A percentile compares a stretch with the other conserved stretches of the same genome.
These are phyloP conservation scores for Rostratula benghalensis DNA, from an alignment of 2,113 vertebrate genomes.

Conservation along the genomic window DNA sequence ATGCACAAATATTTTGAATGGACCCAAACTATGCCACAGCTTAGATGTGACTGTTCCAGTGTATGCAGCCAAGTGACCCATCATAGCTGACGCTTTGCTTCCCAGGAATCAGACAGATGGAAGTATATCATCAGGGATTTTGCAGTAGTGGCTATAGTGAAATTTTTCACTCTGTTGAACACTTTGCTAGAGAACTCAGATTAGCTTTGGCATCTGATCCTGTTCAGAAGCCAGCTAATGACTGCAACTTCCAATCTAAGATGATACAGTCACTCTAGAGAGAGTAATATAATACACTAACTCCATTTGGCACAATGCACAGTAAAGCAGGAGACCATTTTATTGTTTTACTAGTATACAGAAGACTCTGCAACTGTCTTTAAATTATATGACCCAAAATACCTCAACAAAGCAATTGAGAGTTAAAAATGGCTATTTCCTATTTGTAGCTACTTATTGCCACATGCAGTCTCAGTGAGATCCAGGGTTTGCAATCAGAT, in stretches of 20 bases:
- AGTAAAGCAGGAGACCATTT: constrained; percentile 43
- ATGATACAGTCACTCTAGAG: constrained; percentile 31
- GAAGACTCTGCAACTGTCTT: not conserved
- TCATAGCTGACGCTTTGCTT: not conserved
- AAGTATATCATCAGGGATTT: constrained; percentile 20
- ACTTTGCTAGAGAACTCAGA: constrained; percentile 45
- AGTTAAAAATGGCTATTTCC: not conserved
- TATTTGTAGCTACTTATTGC: not conserved
- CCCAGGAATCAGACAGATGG: constrained; percentile 55
- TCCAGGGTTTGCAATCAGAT: not conserved
- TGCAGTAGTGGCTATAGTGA: constrained; percentile 8
- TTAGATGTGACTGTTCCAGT: not conserved
- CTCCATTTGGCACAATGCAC: constrained; percentile 11
- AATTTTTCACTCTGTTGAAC: constrained; percentile 63
- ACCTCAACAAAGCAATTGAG: constrained; percentile 9
- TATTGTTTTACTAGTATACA: not conserved
- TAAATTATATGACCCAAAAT: constrained; percentile 40
- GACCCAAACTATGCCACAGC: not conserved
- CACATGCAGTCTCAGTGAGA: not conserved
- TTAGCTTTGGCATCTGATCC: constrained; percentile 54
- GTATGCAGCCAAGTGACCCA: constrained; percentile 13
- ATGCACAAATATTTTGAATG: not conserved
- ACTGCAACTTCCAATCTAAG: constrained; percentile 51
- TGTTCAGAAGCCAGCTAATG: constrained; percentile 59
- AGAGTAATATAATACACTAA: constrained; percentile 29